Evolutionary conservation across 2,113 vertebrate species (phyloP).

Genomic region (Albula goreensis): DNA sequence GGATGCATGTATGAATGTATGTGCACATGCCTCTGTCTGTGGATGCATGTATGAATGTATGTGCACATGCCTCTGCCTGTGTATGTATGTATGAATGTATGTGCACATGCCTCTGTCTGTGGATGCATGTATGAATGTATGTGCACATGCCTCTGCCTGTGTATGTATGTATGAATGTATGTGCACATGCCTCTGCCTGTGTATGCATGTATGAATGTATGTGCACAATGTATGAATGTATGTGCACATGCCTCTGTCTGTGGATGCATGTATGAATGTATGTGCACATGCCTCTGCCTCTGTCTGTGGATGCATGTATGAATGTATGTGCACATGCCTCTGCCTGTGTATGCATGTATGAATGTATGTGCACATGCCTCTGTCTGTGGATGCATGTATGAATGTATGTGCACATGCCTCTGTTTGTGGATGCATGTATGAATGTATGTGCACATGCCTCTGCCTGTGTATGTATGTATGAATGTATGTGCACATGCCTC

Average conservation of each 20-base stretch:
- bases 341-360: neutral
- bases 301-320: neutral
- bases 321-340: neutral
- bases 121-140: neutral
- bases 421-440: neutral
- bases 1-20: no score
- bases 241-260: slow-evolving; percentile 14
- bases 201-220: neutral
- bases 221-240: neutral
- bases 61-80: slow-evolving; percentile 10
- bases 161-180: neutral
- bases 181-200: neutral
- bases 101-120: slow-evolving; percentile 23
- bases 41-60: neutral
- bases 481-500: neutral
- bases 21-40: neutral
- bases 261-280: slow-evolving; percentile 39
- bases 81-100: slow-evolving; percentile 41
- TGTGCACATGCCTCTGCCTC: neutral
- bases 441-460: neutral
- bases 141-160: neutral
- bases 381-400: neutral
- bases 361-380: neutral
- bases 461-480: neutral
- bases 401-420: no score